These are phyloP conservation scores for Drosophila mayaguana DNA, from an alignment of 2,888 invertebrate species.

Conservation along the genomic window DNA sequence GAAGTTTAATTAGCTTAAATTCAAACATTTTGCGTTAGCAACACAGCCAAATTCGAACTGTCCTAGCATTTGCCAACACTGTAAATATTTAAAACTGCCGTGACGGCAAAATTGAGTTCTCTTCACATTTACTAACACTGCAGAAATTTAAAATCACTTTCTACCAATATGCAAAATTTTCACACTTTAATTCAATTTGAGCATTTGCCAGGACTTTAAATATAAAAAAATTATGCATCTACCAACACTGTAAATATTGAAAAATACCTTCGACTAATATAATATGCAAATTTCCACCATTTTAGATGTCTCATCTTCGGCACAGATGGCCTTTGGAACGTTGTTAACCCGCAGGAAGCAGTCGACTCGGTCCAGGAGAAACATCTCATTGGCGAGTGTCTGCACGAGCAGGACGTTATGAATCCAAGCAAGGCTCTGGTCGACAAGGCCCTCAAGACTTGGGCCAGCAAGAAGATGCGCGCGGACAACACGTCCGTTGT, in stretches of 20 bases:
- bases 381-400: conserved; percentile 82
- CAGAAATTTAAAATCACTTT: too few relatives aligned
- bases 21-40: too few relatives aligned
- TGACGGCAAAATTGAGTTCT: too few relatives aligned
- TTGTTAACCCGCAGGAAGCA: conserved; percentile 93
- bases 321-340: conserved; percentile 99
- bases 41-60: too few relatives aligned
- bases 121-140: too few relatives aligned
- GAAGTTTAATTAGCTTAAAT: too few relatives aligned
- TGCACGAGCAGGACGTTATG: conserved; percentile 78
- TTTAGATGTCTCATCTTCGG: conserved; percentile 95
- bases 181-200: too few relatives aligned
- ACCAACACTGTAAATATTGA: neutral
- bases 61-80: too few relatives aligned
- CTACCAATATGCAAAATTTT: too few relatives aligned
- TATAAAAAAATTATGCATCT: neutral
- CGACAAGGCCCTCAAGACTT: conserved; percentile 91
- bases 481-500: conserved; percentile 99
- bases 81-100: too few relatives aligned
- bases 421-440: conserved; percentile 97
- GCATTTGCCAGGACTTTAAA: neutral
- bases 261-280: neutral
- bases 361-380: conserved; percentile 93
- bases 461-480: conserved; percentile 93
- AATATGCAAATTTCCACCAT: neutral